These are phyloP conservation scores for Lordiphosa mommai DNA, from an alignment of 1,140 invertebrate species.

Conservation along the genomic window DNA sequence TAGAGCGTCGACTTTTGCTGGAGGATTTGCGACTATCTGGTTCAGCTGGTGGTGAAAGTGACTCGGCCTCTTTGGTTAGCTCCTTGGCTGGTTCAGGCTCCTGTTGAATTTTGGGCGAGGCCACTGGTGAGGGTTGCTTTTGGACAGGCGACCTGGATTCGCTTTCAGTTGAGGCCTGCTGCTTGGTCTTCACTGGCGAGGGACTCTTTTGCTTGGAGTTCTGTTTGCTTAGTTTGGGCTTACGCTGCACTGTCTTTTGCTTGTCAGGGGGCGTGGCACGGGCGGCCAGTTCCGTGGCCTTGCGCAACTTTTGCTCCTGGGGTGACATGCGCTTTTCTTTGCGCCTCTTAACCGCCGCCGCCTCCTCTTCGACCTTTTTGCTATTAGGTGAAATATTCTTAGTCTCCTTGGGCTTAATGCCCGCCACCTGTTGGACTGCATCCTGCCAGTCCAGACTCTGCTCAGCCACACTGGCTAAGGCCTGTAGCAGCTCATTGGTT, in stretches of 20 bases:
- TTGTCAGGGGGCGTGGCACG: conserved; percentile 35
- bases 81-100: conserved; percentile 3
- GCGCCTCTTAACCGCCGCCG: conserved; percentile 8
- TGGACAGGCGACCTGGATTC: conserved; percentile 33
- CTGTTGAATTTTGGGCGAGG: background rate
- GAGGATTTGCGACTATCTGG: conserved; percentile 52
- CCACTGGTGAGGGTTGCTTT: background rate
- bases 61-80: background rate
- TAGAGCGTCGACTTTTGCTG: conserved; percentile 53
- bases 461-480: conserved; percentile 88
- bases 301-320: conserved; percentile 54
- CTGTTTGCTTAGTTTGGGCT: conserved; percentile 20
- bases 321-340: conserved; percentile 59
- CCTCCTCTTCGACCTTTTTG: conserved; percentile 25
- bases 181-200: conserved; percentile 33
- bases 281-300: conserved; percentile 18
- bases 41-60: conserved; percentile 21
- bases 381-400: conserved; percentile 44
- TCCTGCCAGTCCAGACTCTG: conserved; percentile 83
- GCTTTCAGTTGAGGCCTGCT: conserved; percentile 41
- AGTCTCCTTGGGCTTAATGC: conserved; percentile 19
- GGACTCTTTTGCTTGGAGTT: conserved; percentile 55
- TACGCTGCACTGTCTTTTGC: conserved; percentile 26
- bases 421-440: conserved; percentile 81
- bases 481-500: conserved; percentile 95